Evolutionary conservation across 2,888 invertebrate genomes (phyloP).

Genomic region (Mechanitis messenoides): DNA sequence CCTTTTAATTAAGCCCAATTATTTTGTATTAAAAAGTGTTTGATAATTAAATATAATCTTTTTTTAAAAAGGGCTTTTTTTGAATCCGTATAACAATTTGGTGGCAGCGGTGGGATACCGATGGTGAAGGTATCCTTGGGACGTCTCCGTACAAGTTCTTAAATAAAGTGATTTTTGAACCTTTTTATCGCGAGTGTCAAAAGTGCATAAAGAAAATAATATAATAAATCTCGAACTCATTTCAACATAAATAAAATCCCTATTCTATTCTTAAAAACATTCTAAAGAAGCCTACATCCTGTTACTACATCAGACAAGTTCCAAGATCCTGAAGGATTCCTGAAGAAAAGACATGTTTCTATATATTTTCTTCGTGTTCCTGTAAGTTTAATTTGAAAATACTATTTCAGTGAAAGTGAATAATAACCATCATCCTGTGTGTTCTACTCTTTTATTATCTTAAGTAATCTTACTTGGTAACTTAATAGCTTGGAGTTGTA

Average conservation of each 20-base stretch:
- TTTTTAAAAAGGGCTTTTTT: too few relatives aligned
- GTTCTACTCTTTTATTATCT: too few relatives aligned
- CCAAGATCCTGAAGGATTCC: conserved; percentile 2
- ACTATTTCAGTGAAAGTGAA: conserved; percentile 7
- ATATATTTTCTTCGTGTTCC: conserved; percentile 5
- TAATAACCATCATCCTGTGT: too few relatives aligned
- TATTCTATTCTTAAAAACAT: neutral
- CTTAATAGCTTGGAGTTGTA: too few relatives aligned
- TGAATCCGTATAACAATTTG: conserved; percentile 13
- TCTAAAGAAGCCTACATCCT: too few relatives aligned
- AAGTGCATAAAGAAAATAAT: conserved; percentile 4
- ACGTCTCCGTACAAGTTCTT: conserved; percentile 10
- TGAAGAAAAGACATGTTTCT: neutral
- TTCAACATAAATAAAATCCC: neutral
- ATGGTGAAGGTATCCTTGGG: conserved; percentile 14
- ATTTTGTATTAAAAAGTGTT: too few relatives aligned
- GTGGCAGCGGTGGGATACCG: conserved; percentile 15
- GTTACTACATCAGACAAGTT: too few relatives aligned
- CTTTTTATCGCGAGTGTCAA: conserved; percentile 3
- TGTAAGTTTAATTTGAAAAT: conserved; percentile 9
- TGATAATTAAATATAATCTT: too few relatives aligned
- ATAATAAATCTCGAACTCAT: neutral
- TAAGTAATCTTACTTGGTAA: too few relatives aligned
- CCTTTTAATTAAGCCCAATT: too few relatives aligned
- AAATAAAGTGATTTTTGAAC: neutral